Evolutionary conservation across 2,888 invertebrate genomes (phyloP).

Genomic region (Myopa tessellatipennis): DNA sequence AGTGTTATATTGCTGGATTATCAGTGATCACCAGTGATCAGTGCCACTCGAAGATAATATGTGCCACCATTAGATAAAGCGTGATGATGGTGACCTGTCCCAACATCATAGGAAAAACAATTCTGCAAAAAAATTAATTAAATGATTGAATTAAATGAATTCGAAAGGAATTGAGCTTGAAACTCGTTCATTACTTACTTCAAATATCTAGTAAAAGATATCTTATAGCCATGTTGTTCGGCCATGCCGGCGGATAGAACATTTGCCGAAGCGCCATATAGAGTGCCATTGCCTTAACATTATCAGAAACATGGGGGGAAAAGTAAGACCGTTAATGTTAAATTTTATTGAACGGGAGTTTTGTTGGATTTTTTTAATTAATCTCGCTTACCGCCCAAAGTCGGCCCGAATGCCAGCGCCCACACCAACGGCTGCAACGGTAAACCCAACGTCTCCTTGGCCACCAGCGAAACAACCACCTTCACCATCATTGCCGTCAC

Average conservation of each 20-base stretch:
- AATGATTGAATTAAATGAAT: too few relatives aligned
- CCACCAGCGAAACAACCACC: slow-evolving; percentile 78
- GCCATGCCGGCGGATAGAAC: slow-evolving; percentile 92
- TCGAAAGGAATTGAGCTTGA: background rate
- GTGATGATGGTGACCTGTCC: slow-evolving; percentile 77
- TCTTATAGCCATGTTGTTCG: slow-evolving; percentile 89
- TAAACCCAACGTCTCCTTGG: slow-evolving; percentile 75
- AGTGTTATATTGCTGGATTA: background rate
- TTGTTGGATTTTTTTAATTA: background rate
- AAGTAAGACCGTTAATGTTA: background rate
- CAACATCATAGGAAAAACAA: slow-evolving; percentile 87
- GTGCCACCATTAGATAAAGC: slow-evolving; percentile 77
- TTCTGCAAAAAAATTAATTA: slow-evolving; percentile 70
- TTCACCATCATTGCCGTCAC: slow-evolving; percentile 93
- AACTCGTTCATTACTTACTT: slow-evolving; percentile 69
- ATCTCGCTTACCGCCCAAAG: slow-evolving; percentile 77
- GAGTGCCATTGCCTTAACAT: slow-evolving; percentile 82
- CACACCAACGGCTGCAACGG: slow-evolving; percentile 86
- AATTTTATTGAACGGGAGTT: background rate
- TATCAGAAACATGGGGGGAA: background rate
- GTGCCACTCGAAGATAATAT: slow-evolving; percentile 71
- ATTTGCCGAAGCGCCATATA: slow-evolving; percentile 91
- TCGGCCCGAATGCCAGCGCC: slow-evolving; percentile 89
- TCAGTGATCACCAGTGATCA: too few relatives aligned
- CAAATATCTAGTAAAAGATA: slow-evolving; percentile 86